Evolutionary conservation across 2,888 invertebrate species (phyloP).

Genomic region (Taenaris catops): DNA sequence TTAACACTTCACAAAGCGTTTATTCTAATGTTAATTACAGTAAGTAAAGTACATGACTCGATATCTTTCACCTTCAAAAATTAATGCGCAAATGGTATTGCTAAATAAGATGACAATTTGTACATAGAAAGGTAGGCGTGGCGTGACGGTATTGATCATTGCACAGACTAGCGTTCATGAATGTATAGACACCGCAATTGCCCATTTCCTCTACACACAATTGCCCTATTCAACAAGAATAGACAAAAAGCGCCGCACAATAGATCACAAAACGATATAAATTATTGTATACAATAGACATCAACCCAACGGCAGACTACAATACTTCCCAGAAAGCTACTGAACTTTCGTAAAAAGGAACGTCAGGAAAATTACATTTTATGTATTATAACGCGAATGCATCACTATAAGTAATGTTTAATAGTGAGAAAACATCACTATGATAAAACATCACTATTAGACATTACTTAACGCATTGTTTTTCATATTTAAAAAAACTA

Average conservation of each 20-base stretch:
- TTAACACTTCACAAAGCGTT: constrained; percentile 28
- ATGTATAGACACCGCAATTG: constrained; percentile 39
- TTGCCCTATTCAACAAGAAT: constrained; percentile 56
- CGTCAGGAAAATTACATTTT: no score
- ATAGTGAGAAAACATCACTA: no score
- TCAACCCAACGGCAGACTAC: constrained; percentile 10
- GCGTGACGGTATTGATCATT: constrained; percentile 25
- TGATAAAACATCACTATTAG: no score
- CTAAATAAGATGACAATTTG: no score
- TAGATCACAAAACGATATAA: constrained; percentile 40
- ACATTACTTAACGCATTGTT: no score
- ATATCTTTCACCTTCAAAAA: no score
- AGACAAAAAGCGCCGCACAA: constrained; percentile 60
- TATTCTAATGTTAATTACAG: background rate
- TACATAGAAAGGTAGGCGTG: constrained; percentile 16
- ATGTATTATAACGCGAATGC: no score
- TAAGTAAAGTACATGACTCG: no score
- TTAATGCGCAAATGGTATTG: background rate
- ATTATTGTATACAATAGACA: constrained; percentile 15
- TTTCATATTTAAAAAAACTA: no score
- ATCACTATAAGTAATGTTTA: no score
- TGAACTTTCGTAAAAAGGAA: no score
- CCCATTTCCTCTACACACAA: constrained; percentile 57
- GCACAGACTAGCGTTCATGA: constrained; percentile 19
- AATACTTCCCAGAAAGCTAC: no score